Percentiles rank a stretch among this genome's conserved stretches.
phyloP scores from a whole-genome alignment of 2,797 vertebrate species.

The Sebastes cheni region DNA sequence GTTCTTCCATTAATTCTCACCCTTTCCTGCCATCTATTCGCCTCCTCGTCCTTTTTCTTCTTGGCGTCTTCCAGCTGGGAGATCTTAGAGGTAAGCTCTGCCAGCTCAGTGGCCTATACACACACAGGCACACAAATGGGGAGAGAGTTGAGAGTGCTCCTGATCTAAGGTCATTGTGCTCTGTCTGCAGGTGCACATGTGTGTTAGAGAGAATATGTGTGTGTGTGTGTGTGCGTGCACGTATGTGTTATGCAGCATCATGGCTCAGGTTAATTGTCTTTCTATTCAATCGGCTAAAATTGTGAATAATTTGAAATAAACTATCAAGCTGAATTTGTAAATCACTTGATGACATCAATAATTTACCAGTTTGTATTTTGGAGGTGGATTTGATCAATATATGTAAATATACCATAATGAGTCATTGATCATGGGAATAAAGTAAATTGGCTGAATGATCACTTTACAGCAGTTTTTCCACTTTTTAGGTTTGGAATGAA shows the following conservation, averaged over 20 bases:
- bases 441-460: neutral
- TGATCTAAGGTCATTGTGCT: conserved; percentile 63
- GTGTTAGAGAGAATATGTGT: conserved; percentile 4
- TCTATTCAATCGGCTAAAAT: neutral
- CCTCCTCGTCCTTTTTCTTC: conserved; percentile 93
- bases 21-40: conserved; percentile 93
- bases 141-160: conserved; percentile 61
- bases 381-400: neutral
- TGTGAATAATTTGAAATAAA: neutral
- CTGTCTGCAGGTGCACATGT: conserved; percentile 12
- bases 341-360: neutral
- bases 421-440: neutral
- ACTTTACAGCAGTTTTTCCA: neutral
- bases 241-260: neutral
- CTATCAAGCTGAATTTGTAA: neutral
- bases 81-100: conserved; percentile 93
- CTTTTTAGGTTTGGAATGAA: neutral
- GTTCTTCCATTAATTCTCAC: conserved; percentile 80
- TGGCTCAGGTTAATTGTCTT: neutral
- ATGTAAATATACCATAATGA: neutral
- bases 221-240: neutral
- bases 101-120: conserved; percentile 92
- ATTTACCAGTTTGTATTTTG: neutral
- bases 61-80: conserved; percentile 92
- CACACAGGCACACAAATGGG: conserved; percentile 61